A percentile compares a stretch with the other conserved stretches of the same genome.
Conservation (phyloP, 2,797 vertebrate genomes). For the Lepilemur ruficaudatus region DNA sequence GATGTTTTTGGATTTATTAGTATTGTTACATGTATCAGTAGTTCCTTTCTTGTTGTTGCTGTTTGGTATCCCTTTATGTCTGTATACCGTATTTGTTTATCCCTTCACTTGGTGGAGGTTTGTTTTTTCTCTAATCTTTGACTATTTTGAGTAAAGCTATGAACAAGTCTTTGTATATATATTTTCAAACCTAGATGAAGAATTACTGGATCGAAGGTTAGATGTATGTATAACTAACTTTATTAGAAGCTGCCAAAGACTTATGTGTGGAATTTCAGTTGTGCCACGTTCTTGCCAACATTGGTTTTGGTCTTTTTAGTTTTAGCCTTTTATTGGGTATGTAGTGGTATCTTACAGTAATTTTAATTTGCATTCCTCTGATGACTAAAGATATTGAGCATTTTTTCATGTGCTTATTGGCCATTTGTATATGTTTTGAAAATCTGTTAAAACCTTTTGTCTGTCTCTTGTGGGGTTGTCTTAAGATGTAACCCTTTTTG, state of each 20-base stretch:
- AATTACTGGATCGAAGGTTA: neutral
- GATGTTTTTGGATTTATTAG: neutral
- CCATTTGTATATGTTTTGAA: constrained; percentile 8
- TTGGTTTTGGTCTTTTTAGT: neutral
- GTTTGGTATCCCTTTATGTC: neutral
- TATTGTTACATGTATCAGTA: neutral
- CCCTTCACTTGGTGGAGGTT: neutral
- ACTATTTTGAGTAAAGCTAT: neutral
- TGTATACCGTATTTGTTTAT: neutral
- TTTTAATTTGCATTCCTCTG: constrained; percentile 4
- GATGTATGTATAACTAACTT: neutral
- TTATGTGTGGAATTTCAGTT: neutral
- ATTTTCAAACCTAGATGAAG: neutral
- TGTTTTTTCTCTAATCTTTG: neutral
- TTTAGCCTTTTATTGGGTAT: neutral
- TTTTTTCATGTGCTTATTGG: neutral
- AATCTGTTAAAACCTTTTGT: neutral
- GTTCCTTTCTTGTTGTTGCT: neutral
- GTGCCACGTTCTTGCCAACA: neutral
- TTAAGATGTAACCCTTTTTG: neutral
- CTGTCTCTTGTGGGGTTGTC: neutral
- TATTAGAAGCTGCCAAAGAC: neutral
- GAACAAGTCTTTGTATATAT: neutral
- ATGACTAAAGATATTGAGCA: neutral
- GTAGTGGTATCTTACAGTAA: neutral